Base-by-base conservation (phyloP, 2,888 invertebrate genomes). In the Spodoptera picta region DNA sequence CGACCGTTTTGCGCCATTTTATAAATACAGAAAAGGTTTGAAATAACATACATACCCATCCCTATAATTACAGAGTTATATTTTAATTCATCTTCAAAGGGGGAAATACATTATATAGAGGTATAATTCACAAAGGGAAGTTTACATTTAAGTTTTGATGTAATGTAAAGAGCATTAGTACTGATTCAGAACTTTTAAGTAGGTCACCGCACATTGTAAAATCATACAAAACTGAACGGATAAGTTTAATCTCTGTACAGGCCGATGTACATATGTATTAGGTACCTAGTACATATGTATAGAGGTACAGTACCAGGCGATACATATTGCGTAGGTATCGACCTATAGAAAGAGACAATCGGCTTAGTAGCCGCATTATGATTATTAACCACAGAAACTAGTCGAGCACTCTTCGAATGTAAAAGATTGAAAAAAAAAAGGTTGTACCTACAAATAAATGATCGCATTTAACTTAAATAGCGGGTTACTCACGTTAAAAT, bases 161-260 rank as follows among this genome's bases (percentile, higher is more conserved):
- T 51, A 23, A 48, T 24, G 49, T 58, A 74, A 77, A 60, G 50
- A 46, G 73, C 42, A 60, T 69, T 58, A 48, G 23, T 48, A 51
- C 65, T 56, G 60, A 65, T 56, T 60, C 57, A 19, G 36, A 81
- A 71, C 51, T 59, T 54, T 42, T 55, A 76, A 74, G 59, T 73
- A 68, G 80, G 79, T 69, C 83, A 69, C 61, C 60, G 67, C 65
- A 62, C 61, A 60, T 83, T 79, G 73, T 71, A 73, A 70, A 78
- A 79, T 68, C 55, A 72, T 66, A 58, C 60, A 4, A 12, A 36
- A 42, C 46, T 7, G 11, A 36, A 36, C 14, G 27, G 31, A n/a
- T 4, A 23, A 48, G 50, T 74, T 54, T 74, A 44, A 68, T 70
- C 53, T 61, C 53, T 42, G 45, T 45, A 57, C 44, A 36, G 61